These are phyloP conservation scores for Drosophila cognata DNA, from an alignment of 2,888 invertebrate species.

Conservation along the genomic window DNA sequence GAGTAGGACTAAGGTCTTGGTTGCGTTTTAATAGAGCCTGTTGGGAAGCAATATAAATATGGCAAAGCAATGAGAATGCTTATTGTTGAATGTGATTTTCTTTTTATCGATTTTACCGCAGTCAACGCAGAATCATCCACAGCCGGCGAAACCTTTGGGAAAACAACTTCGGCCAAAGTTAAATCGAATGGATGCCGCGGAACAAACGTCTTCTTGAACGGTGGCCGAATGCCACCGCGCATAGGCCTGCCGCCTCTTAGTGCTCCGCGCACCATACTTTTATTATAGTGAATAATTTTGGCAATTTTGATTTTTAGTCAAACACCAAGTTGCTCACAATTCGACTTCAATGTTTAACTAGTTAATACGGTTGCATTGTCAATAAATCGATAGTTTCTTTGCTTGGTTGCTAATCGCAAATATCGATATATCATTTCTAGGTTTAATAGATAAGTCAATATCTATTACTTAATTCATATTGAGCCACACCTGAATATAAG, in stretches of 20 bases:
- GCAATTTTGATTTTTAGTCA: conserved; percentile 21
- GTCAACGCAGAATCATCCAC: conserved; percentile 94
- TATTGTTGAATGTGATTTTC: not conserved
- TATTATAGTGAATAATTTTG: conserved; percentile 66
- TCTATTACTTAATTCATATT: not conserved
- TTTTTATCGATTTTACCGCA: conserved; percentile 86
- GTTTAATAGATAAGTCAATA: not conserved
- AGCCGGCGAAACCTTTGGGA: conserved; percentile 92
- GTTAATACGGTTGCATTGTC: conserved; percentile 6
- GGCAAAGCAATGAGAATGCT: not conserved
- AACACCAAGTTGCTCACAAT: conserved; percentile 14
- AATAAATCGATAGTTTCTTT: not conserved
- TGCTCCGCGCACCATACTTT: conserved; percentile 90
- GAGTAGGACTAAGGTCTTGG: conserved; percentile 95
- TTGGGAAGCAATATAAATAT: conserved; percentile 2
- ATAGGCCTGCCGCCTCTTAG: conserved; percentile 88
- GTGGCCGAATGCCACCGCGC: conserved; percentile 88
- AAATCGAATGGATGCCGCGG: conserved; percentile 94
- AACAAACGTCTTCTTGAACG: conserved; percentile 88
- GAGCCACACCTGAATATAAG: not conserved
- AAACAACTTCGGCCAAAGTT: conserved; percentile 93
- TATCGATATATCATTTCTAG: conserved; percentile 1
- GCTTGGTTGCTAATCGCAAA: not conserved
- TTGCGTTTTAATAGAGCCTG: conserved; percentile 96
- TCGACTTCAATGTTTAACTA: not conserved